Evolutionary conservation across 2,888 invertebrate genomes (phyloP), one percentile per base, ranked within the genome.

Genomic region (Pilophorus perplexus): DNA sequence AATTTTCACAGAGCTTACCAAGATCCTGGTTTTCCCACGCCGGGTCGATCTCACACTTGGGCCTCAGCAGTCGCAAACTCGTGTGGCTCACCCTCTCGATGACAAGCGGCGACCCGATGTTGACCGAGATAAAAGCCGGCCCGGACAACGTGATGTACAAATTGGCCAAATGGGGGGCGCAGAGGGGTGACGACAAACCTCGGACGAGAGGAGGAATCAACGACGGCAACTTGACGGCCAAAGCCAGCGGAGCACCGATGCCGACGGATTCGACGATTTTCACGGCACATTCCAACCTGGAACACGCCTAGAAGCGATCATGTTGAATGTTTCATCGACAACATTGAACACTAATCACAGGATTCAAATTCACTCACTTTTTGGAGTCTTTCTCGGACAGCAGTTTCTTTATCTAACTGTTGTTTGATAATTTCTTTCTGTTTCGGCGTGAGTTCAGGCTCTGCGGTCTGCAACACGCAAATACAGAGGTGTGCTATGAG

Each of bases 381-480:
- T 27, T 27, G 80, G 27, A 96, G 77, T 71, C 85, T 82, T 42
- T 84, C 81, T 71, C 93, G 82, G 68, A 93, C 89, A 0, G 82
- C 83, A 70, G 84, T 83, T 76, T 98, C 98, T 74, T 93, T 94
- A 23, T 88, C 86, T 18, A 88, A 81, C 77, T 96, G 95, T 37
- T 85, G 84, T 75, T 89, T 90, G 57, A 96, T 84, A 0, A 88
- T 87, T 77, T 98, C 97, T 75, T 93, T 88, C 77, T 99, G 98
- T 76, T 97, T 97, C 12, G 89, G 86, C 0, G 90, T 87, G 52
- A 89, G 78, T 73, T 86, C 84, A 0, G 85, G 84, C 46, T 85
- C 86, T 1, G 62, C 20, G 12, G 67, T 40, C 69, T 70, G n/a
- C 38, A 66, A 57, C 2, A 2, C n/a, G 33, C 18, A 25, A 12